Evolutionary conservation across 2,113 vertebrate species (phyloP), one percentile per base, ranked within the genome.

Genomic region (Apeltes quadracus): DNA sequence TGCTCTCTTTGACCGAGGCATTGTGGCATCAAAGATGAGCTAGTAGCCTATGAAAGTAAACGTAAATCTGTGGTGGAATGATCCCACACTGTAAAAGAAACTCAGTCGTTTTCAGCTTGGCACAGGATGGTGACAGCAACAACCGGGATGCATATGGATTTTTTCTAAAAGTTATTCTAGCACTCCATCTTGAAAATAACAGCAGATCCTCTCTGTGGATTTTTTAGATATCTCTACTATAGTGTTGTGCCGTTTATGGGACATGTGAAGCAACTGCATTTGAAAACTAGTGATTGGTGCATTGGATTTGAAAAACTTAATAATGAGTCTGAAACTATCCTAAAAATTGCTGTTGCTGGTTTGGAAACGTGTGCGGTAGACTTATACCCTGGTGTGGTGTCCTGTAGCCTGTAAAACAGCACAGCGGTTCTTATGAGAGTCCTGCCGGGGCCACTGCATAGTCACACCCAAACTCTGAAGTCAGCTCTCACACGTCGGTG

Each of bases 401-500:
- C n/a, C n/a, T n/a, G n/a, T n/a, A n/a, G n/a, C n/a, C n/a, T n/a
- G n/a, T n/a, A n/a, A n/a, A n/a, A n/a, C n/a, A n/a, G n/a, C n/a
- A n/a, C n/a, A n/a, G n/a, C n/a, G n/a, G n/a, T n/a, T n/a, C n/a
- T n/a, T n/a, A n/a, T n/a, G n/a, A 25, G 23, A 53, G 50, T 54
- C 51, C 50, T 54, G 51, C 25, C 43, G 18, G 43, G 2, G 7
- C 43, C 51, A 25, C 7, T 16, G 51, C 51, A 15, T 25, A 27
- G 23, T 7, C 51, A 72, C 84, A 20, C 82, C 85, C 43, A 87
- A 76, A 83, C 25, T 43, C 80, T 93, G 94, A 94, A 95, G 93
- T 66, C 84, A 69, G 63, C 43, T 63, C 86, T 86, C 87, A 83
- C 72, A 39, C 74, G 74, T 90, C 79, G 86, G 76, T 69, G 79